Percentiles rank a stretch among this genome's conserved stretches.
Evolutionary conservation across 64 coral and sea anemone species (phyloP).

Genomic region (Catalaphyllia jardinei): DNA sequence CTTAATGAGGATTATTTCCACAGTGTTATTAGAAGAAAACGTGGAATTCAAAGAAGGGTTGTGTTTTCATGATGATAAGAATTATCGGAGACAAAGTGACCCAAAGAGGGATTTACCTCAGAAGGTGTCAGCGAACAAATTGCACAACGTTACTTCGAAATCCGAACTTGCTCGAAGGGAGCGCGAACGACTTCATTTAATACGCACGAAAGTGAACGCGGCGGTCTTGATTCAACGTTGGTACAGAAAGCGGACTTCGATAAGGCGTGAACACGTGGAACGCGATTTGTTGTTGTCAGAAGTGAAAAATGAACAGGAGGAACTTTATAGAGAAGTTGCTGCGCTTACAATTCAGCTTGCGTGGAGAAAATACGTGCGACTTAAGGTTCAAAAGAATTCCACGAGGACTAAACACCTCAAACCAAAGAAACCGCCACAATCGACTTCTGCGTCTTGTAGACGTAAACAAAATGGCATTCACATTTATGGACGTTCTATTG

Average conservation of each 20-base stretch:
- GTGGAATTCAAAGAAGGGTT: not conserved
- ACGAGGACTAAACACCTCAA: not conserved
- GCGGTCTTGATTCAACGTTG: conserved; percentile 46
- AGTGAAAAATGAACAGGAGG: conserved; percentile 46
- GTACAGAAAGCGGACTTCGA: conserved; percentile 29
- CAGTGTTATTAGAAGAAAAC: conserved; percentile 28
- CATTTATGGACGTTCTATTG: conserved; percentile 11
- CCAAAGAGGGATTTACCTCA: not conserved
- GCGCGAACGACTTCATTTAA: conserved; percentile 44
- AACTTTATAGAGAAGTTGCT: conserved; percentile 34
- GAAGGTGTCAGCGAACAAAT: not conserved
- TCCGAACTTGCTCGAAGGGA: conserved; percentile 50
- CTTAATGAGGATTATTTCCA: conserved; percentile 5
- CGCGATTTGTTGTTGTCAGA: conserved; percentile 1
- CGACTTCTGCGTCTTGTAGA: not conserved
- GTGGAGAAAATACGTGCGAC: conserved; percentile 47
- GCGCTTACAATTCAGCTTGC: conserved; percentile 52
- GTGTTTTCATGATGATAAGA: not conserved
- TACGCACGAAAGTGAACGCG: conserved; percentile 60
- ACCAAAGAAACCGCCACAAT: not conserved
- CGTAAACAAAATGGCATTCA: conserved; percentile 17
- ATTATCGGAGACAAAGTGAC: not conserved
- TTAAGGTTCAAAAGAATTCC: not conserved
- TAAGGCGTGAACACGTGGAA: not conserved
- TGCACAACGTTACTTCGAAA: conserved; percentile 19